Evolutionary conservation across 2,113 vertebrate genomes (phyloP), one percentile per base, ranked within the genome.

Genomic region (Nothoprocta pentlandii): DNA sequence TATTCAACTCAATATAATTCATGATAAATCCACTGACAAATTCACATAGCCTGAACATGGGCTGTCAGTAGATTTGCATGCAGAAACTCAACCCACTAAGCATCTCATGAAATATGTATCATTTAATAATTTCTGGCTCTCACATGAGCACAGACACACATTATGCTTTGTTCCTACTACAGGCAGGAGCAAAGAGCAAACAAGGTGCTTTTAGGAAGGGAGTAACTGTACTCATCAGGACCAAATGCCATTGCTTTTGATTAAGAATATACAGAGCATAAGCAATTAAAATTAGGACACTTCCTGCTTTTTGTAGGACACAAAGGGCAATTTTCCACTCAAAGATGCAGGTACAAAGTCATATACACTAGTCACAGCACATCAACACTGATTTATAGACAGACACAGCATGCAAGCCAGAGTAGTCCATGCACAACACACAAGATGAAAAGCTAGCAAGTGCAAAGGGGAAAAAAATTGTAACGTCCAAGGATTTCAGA

Each of bases 401-500:
- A 64, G 66, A 73, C 30, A 64, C 2, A 51, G 42, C 95, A 94
- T 96, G 94, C 93, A 94, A 95, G 34, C 58, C 74, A 81, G 73
- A 90, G 86, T 6, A 30, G 68, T 54, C 20, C 92, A 87, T 87
- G 92, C 94, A 81, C 17, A 71, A 92, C 53, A 75, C 2, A 42
- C 69, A 74, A 85, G 20, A 71, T 10, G 3, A 47, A 85, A 69
- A 79, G 61, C 25, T 9, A 47, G 36, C 46, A 91, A 80, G 82
- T 0, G 0, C n/a, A 80, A 87, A 77, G 25, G 73, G 39, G 58
- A 91, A 74, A 39, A 90, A 2, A 79, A 58, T 42, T 67, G 4
- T 13, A 36, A 42, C 3, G 14, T 14, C 32, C 85, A 80, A 91
- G 3, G 17, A 32, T 64, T 85, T 79, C 80, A 77, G 53, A 76